Conservation (phyloP, 1,140 invertebrate genomes). For the Drosophila lacteicornis region DNA sequence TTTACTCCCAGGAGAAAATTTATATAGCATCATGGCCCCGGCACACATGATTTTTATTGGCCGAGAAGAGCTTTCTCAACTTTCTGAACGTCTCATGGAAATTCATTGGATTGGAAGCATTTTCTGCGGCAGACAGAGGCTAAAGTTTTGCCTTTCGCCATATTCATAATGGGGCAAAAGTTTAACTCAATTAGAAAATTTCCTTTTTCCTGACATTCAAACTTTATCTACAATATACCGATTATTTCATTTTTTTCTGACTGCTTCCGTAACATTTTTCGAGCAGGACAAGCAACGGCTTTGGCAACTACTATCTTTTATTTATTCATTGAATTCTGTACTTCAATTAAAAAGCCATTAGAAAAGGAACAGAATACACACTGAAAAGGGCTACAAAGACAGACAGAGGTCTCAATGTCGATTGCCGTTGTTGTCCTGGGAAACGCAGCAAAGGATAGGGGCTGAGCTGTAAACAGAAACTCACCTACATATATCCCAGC, state of each 20-base stretch:
- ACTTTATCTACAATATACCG: constrained; percentile 33
- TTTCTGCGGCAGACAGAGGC: constrained; percentile 27
- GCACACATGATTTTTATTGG: constrained; percentile 33
- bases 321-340: constrained; percentile 77
- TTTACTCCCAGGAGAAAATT: background rate
- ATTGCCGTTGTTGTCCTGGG: constrained; percentile 58
- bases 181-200: constrained; percentile 71
- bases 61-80: constrained; percentile 26
- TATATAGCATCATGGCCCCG: background rate
- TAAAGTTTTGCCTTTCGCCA: constrained; percentile 42
- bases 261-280: constrained; percentile 12
- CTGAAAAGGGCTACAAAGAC: constrained; percentile 5
- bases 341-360: constrained; percentile 80
- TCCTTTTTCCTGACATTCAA: constrained; percentile 43
- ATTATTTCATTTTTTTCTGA: constrained; percentile 14
- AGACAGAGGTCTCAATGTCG: constrained; percentile 53
- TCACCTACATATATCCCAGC: constrained; percentile 14
- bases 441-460: constrained; percentile 55
- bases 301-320: constrained; percentile 67
- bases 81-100: constrained; percentile 30
- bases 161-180: constrained; percentile 58
- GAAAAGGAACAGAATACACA: constrained; percentile 30
- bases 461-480: constrained; percentile 57
- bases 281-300: constrained; percentile 29
- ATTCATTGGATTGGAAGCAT: constrained; percentile 44